Base-by-base conservation (phyloP, 2,888 invertebrate species). In the Sesia bembeciformis region DNA sequence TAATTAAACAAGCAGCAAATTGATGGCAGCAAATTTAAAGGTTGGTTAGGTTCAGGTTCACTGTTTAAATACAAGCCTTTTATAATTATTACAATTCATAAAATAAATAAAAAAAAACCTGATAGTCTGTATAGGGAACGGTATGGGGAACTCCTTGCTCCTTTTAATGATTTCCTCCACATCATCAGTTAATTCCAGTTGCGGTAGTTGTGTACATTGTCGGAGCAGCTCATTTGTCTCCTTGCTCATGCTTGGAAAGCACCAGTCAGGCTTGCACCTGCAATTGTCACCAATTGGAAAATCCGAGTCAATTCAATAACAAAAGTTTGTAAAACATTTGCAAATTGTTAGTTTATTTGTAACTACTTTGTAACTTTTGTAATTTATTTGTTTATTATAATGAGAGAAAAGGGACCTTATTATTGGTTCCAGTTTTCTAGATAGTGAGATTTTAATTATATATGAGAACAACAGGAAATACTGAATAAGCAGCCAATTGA, bases 251-350 rank as follows among this genome's bases (percentile, higher is more conserved):
- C 84, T 86, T 0, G 85, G 85, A 50, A 78, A 85, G 58, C 84
- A 82, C 89, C 89, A 89, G 60, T 88, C 86, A 52, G 86, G 84
- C 56, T 87, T 89, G 57, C 85, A 87, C 89, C 89, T 89, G 53
- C 43, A 53, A 52, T 7, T 53, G 41, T 54, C 4, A 23, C 40
- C 3, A 38, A 40, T 23, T 42, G 1, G 7, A 42, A 1, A 42
- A 1, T 42, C 23, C 23, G 23, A 23, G 23, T 23, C 23, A 23
- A 23, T 23, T 23, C 23, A 23, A 23, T 23, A 23, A 1, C 23
- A 23, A 23, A 23, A 23, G 23, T 23, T 23, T 23, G 23, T 23
- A 7, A 42, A 42, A 42, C 5, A 42, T 6, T 42, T 42, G 7
- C 1, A 42, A 42, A 2, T 42, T 6, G 42, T 6, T 42, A 6